These are phyloP conservation scores for Umimayanthus kanabou DNA, from an alignment of 92 coral and sea anemone genomes.

Conservation along the genomic window DNA sequence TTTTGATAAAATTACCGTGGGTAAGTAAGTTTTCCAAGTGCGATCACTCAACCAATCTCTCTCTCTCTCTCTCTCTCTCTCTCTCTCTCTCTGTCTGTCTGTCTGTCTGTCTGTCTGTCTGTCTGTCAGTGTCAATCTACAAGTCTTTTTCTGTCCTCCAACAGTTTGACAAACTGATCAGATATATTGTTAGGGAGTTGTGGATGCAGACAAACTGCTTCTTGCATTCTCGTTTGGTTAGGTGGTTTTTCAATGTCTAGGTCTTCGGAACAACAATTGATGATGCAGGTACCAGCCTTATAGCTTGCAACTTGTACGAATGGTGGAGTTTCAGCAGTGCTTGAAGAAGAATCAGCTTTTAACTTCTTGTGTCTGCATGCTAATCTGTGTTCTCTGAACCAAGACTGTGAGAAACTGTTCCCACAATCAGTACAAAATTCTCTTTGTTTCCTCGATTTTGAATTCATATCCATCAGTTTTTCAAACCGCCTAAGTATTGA, in stretches of 20 bases:
- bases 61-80: no score
- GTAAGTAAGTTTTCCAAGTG: no score
- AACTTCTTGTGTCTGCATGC: slow-evolving; percentile 14
- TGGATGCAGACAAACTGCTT: background rate
- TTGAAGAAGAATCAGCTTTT: background rate
- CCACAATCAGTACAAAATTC: no score
- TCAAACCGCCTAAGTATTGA: no score
- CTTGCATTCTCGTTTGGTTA: background rate
- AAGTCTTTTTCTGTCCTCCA: slow-evolving; percentile 19
- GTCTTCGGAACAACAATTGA: background rate
- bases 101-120: no score
- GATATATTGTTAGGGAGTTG: background rate
- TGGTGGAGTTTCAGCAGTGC: background rate
- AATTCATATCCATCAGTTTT: no score
- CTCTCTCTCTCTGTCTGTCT: no score
- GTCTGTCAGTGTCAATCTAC: no score
- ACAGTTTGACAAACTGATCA: background rate
- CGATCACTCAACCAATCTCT: no score
- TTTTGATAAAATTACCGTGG: no score
- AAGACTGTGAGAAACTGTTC: slow-evolving; percentile 1
- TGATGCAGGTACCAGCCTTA: background rate
- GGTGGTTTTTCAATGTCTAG: background rate
- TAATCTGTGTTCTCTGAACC: slow-evolving; percentile 8
- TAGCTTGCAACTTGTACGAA: no score
- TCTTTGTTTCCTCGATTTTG: no score